phyloP scores from a whole-genome alignment of 2,888 invertebrate species.

The Nephrotoma appendiculata region DNA sequence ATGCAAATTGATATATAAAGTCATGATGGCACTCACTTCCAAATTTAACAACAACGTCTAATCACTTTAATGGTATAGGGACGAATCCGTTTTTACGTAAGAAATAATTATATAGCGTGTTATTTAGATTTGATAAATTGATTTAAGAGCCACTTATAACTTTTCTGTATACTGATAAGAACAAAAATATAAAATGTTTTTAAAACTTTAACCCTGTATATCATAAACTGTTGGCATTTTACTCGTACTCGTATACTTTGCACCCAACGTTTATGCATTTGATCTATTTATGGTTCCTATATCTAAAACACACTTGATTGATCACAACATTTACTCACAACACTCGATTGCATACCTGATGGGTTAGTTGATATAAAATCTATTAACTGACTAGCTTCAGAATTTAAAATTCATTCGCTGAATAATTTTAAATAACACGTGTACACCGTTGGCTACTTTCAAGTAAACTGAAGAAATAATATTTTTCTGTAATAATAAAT shows the following conservation, averaged over 20 bases:
- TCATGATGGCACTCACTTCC: background rate
- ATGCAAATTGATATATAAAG: background rate
- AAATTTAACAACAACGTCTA: background rate
- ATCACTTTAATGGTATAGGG: background rate
- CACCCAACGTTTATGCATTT: background rate
- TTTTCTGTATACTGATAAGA: background rate
- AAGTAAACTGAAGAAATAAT: background rate
- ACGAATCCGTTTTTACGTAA: background rate
- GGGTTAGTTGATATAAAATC: background rate
- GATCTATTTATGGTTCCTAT: background rate
- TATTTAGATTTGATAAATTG: background rate
- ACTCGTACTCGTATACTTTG: background rate
- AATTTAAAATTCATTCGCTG: too few relatives aligned
- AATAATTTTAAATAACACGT: background rate
- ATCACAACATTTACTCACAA: too few relatives aligned
- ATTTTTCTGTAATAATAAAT: background rate
- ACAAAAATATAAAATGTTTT: background rate
- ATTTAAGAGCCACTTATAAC: background rate
- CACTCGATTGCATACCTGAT: background rate
- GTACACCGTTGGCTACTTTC: background rate
- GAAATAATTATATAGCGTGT: background rate
- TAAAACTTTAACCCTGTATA: background rate
- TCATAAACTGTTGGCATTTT: background rate
- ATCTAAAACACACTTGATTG: background rate
- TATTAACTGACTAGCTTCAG: background rate